These are phyloP conservation scores for Aphis gossypii DNA, from an alignment of 1,140 invertebrate species.

Conservation along the genomic window DNA sequence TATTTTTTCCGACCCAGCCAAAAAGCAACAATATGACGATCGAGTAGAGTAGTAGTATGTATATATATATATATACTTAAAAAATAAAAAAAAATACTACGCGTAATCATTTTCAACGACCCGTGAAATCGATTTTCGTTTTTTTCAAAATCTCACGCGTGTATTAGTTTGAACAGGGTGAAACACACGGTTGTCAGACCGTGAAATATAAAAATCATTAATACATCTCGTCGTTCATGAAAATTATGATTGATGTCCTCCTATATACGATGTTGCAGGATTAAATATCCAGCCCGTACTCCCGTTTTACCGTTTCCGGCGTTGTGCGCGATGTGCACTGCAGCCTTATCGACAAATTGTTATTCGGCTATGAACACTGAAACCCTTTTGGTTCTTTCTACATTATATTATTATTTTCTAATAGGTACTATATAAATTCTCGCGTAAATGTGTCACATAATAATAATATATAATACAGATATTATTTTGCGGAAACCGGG, in stretches of 20 bases:
- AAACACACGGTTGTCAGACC: conserved; percentile 12
- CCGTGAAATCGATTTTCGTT: conserved; percentile 44
- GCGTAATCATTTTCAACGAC: conserved; percentile 43
- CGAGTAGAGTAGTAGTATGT: neutral
- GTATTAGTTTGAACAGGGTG: conserved; percentile 5
- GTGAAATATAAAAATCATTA: conserved; percentile 29
- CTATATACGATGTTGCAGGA: neutral
- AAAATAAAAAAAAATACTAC: neutral
- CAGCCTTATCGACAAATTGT: conserved; percentile 22
- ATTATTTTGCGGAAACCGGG: neutral
- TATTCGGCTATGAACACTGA: neutral
- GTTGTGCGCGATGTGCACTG: neutral
- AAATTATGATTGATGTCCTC: conserved; percentile 49
- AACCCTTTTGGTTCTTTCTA: neutral
- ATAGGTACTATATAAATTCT: neutral
- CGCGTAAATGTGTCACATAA: neutral
- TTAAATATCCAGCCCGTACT: conserved; percentile 8
- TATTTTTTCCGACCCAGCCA: neutral
- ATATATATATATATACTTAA: neutral
- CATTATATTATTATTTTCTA: neutral
- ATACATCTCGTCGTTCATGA: conserved; percentile 3
- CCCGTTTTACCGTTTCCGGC: neutral
- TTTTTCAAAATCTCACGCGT: neutral
- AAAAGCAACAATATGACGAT: conserved; percentile 40
- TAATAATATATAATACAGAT: neutral